Conservation (phyloP, 1,140 invertebrate genomes). For the silkworm (Bombyx mori) region ASM3026992v2 NC_085113.1:2600501-2601000, state of each 20-base stretch:
- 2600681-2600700: conserved; percentile 34
- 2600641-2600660: conserved; percentile 61
- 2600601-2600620: conserved; percentile 29
- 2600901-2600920: conserved; percentile 16
- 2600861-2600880: no score
- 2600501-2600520: no score
- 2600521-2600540: no score
- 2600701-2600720: conserved; percentile 25
- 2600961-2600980: not conserved
- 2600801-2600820: conserved; percentile 52
- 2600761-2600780: conserved; percentile 55
- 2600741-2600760: conserved; percentile 48
- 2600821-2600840: no score
- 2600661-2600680: conserved; percentile 64
- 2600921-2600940: conserved; percentile 10
- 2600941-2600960: not conserved
- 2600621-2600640: conserved; percentile 27
- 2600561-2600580: conserved; percentile 24
- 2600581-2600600: conserved; percentile 64
- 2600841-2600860: no score
- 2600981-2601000: not conserved
- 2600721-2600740: conserved; percentile 49
- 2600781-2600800: conserved; percentile 62
- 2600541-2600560: no score
- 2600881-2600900: conserved; percentile 16